Evolutionary conservation across 2,888 invertebrate species (phyloP), one percentile per base, ranked within the genome.

Genomic region (Melangyna quadrimaculata): DNA sequence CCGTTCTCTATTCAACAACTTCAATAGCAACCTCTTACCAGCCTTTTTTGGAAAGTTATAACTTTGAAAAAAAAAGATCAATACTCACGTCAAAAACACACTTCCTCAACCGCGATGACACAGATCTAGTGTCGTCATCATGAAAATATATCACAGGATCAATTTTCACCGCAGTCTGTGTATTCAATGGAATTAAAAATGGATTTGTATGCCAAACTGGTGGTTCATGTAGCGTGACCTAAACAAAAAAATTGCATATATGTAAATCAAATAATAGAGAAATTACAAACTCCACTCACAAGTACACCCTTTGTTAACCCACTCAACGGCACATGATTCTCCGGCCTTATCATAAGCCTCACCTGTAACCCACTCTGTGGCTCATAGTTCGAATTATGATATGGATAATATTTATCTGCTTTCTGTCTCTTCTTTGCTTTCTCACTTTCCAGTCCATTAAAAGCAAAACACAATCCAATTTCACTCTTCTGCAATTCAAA

Each of bases 381-480:
- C 0, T 91, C 91, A 0, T 89, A 89, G 1, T 88, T 88, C 0
- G 90, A 90, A 0, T 89, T 89, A 10, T 89, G 89, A 89, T 89
- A 90, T 0, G 91, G 91, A 89, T 90, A 91, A 65, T 88, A 70
- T 0, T 88, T 84, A 88, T 90, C 90, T 3, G 78, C 14, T 2
- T 87, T 77, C 40, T 88, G 87, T 88, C 87, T 89, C 6, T 87
- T 88, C 19, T 84, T 88, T 2, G 89, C 90, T 10, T 89, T 89
- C 0, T 82, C 88, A 2, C 90, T 90, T 48, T 91, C 89, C 12
- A 91, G 89, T 0, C 93, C 91, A 89, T 93, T 93, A 87, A 93
- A 93, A 0, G 93, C 89, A 90, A 92, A 93, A 78, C 93, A 93
- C 10, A 92, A 88, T 0, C 93, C 93, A 75, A 90, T 91, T 84